A percentile compares a stretch with the other conserved stretches of the same genome.
These are phyloP conservation scores for Hephaestus fuliginosus DNA, from an alignment of 2,797 vertebrate genomes.

Conservation along the genomic window DNA sequence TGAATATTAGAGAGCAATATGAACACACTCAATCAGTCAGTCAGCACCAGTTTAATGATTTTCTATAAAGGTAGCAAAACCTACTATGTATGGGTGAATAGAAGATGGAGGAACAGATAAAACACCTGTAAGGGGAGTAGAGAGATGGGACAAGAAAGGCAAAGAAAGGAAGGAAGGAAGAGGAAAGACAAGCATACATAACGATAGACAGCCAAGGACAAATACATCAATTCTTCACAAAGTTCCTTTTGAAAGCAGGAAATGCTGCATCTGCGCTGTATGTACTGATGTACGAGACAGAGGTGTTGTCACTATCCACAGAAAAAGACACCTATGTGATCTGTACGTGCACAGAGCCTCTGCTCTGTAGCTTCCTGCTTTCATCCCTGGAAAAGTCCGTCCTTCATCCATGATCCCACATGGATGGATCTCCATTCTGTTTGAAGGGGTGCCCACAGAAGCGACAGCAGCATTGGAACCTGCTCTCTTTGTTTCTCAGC, in stretches of 20 bases:
- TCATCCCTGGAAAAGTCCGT: constrained; percentile 49
- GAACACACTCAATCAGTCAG: constrained; percentile 39
- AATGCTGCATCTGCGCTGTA: constrained; percentile 1
- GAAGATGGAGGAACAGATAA: constrained; percentile 8
- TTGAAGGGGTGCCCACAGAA: constrained; percentile 55
- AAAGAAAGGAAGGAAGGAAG: constrained; percentile 1
- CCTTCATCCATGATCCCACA: constrained; percentile 51
- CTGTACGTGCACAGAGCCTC: constrained; percentile 8
- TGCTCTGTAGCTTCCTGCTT: constrained; percentile 34
- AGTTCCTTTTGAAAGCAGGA: constrained; percentile 49
- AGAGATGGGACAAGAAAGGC: constrained; percentile 1
- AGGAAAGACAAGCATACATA: constrained; percentile 24
- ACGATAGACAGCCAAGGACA: constrained; percentile 52
- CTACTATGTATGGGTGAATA: constrained; percentile 37
- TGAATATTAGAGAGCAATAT: constrained; percentile 28
- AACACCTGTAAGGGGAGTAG: constrained; percentile 10
- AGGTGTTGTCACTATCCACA: constrained; percentile 29
- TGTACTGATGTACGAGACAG: constrained; percentile 3
- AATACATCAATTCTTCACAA: constrained; percentile 38
- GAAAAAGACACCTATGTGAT: constrained; percentile 36
- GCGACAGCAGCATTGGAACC: constrained; percentile 13
- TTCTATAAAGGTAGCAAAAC: constrained; percentile 83
- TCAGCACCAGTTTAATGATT: constrained; percentile 81
- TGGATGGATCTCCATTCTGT: constrained; percentile 62
- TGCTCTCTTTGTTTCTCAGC: constrained; percentile 18